A percentile compares a stretch with the other conserved stretches of the same genome.
Evolutionary conservation across 2,797 vertebrate genomes (phyloP).

Genomic region (Trichosurus vulpecula): DNA sequence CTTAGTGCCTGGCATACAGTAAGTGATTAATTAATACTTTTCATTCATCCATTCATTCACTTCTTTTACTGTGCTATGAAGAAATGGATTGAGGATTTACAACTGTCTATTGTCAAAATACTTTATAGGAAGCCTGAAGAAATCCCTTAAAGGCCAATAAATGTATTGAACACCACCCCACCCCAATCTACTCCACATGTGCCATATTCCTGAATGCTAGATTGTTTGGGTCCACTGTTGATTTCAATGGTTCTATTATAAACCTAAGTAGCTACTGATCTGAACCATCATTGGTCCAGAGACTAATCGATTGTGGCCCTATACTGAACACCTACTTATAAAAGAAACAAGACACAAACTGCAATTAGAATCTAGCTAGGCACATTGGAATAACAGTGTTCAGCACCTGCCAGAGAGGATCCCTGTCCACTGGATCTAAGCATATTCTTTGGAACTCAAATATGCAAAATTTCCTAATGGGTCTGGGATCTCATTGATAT

Average conservation of each 20-base stretch:
- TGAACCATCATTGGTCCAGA: background rate
- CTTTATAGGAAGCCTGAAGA: background rate
- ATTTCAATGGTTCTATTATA: constrained; percentile 7
- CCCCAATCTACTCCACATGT: background rate
- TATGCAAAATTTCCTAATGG: background rate
- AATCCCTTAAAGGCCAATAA: constrained; percentile 20
- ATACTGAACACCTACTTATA: background rate
- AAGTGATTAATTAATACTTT: background rate
- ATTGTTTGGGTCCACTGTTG: background rate
- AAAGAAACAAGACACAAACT: background rate
- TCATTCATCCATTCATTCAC: background rate
- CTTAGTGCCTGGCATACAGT: background rate
- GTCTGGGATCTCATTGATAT: background rate
- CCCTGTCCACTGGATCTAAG: background rate
- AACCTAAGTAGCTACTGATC: constrained; percentile 9
- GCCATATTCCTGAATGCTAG: constrained; percentile 3
- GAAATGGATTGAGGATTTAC: constrained; percentile 55
- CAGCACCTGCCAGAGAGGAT: background rate
- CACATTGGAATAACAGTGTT: background rate
- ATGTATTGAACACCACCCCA: background rate
- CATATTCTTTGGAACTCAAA: background rate
- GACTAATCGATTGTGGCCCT: background rate
- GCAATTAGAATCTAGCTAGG: background rate
- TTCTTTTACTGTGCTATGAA: constrained; percentile 56
- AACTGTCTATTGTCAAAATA: constrained; percentile 30